Evolutionary conservation across 2,888 invertebrate species (phyloP).

Genomic region (Idaea biselata): DNA sequence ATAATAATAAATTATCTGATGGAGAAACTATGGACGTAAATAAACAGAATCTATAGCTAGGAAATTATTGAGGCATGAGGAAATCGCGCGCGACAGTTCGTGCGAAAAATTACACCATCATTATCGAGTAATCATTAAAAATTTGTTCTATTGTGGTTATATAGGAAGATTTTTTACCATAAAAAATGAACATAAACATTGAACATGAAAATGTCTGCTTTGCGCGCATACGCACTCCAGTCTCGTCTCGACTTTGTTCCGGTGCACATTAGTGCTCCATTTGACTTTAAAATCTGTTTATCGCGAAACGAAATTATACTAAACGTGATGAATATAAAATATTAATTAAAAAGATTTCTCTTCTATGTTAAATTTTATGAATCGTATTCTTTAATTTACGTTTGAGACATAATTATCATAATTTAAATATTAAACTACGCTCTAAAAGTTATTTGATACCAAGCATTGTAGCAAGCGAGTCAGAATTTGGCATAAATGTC

Average conservation of each 20-base stretch:
- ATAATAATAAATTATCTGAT: neutral
- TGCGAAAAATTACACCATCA: conserved; percentile 43
- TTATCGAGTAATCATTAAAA: conserved; percentile 17
- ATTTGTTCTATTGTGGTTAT: conserved; percentile 22
- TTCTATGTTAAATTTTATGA: neutral
- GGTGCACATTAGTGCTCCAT: conserved; percentile 46
- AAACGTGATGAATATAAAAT: neutral
- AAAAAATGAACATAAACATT: conserved; percentile 33
- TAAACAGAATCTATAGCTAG: neutral
- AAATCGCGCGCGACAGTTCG: conserved; percentile 27
- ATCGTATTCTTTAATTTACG: neutral
- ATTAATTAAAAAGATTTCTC: neutral
- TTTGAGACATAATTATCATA: neutral
- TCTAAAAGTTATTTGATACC: neutral
- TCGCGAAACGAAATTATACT: neutral
- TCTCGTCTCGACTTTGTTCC: conserved; percentile 47
- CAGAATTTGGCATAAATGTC: conserved; percentile 48
- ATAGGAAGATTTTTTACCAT: conserved; percentile 36
- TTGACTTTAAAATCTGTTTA: conserved; percentile 15
- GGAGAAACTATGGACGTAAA: neutral
- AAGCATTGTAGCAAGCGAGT: conserved; percentile 24
- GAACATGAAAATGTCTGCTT: conserved; percentile 37
- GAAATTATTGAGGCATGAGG: conserved; percentile 11
- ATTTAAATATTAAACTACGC: neutral
- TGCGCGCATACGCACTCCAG: conserved; percentile 44